Base-by-base conservation (phyloP, 2,113 vertebrate species). In the Heterotilapia buettikoferi region DNA sequence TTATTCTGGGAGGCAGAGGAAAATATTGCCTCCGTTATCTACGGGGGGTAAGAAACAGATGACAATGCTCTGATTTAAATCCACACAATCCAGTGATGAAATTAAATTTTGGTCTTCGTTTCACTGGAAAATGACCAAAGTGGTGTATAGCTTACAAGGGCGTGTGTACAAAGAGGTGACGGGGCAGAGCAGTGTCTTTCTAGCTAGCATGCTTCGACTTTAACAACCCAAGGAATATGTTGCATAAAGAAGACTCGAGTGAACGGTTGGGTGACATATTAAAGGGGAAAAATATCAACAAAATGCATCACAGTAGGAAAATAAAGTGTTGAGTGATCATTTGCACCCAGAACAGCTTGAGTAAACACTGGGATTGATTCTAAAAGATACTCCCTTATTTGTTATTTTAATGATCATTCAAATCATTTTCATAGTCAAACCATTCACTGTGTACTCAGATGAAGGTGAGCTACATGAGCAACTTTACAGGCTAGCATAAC, bases 51-150 rank as follows among this genome's bases (percentile, higher is more conserved):
- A 92, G 52, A 89, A 93, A 90, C 84, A 79, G 33, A 92, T 84
- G 86, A 94, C 84, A 93, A 93, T 92, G 86, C 57, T 59, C 18
- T 89, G 93, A 94, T 93, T 82, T 90, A 66, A 92, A 93, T 92
- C 79, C 85, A 85, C 81, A 86, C 24, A 45, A 76, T 76, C 47
- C 66, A 68, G 63, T 83, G 93, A 88, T 82, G 52, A 92, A 92
- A 92, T 90, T 88, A 86, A 88, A 86, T 84, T 78, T 36, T 84
- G 24, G 53, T 80, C 38, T 81, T 71, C 73, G 83, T 91, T 85
- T 91, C 83, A 50, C 45, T 47, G 83, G 18, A 61, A 85, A 89
- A 84, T 71, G 43, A 80, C 56, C 82, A 11, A 73, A 91, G 86
- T 83, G 81, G 29, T 21, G 79, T 83, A 57, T 5, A 76, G 71